Base-by-base conservation (phyloP, 2,113 vertebrate genomes). In the Cyanoramphus novaezelandiae region DNA sequence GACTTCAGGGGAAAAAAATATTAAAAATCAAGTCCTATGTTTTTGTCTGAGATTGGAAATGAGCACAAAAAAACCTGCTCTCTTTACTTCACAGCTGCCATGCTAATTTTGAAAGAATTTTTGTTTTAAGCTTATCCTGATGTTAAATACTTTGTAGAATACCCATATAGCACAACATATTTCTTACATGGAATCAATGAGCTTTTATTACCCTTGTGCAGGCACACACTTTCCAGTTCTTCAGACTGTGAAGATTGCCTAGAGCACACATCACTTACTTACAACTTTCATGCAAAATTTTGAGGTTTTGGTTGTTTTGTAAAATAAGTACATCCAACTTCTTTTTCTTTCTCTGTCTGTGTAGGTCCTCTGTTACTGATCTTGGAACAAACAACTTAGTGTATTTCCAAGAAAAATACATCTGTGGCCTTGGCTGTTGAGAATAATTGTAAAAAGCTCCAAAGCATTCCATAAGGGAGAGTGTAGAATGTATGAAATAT, bases 361-460 rank as follows among this genome's bases (percentile, higher is more conserved):
- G 35, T 80, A 39, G 35, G 62, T n/a, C 75, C 91, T 94, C 20
- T 82, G 77, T 95, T 95, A 82, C 84, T 90, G 82, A 64, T 80
- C 49, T 88, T 94, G 77, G 71, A 97, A 80, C 79, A 97, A 96
- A 68, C 83, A 91, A 88, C 62, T 93, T 91, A 64, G 79, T 92
- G 53, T 63, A 49, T 88, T 95, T 97, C 96, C 97, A 97, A 96
- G 92, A 86, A 93, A 89, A 98, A 92, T 94, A 97, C 96, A 95
- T 97, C 96, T 98, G 97, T 97, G 91, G 69, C 59, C 84, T 97
- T 97, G 89, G 88, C 95, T 92, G 81, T 92, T 67, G 90, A 86
- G 67, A 75, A 55, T 85, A 93, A 90, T 84, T 93, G 35, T 96
- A 64, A 69, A 92, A 95, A 43, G 28, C 59, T 95, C 81, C 57